These are phyloP conservation scores for Rhinichthys klamathensis DNA, from an alignment of 2,113 vertebrate genomes.

Conservation along the genomic window DNA sequence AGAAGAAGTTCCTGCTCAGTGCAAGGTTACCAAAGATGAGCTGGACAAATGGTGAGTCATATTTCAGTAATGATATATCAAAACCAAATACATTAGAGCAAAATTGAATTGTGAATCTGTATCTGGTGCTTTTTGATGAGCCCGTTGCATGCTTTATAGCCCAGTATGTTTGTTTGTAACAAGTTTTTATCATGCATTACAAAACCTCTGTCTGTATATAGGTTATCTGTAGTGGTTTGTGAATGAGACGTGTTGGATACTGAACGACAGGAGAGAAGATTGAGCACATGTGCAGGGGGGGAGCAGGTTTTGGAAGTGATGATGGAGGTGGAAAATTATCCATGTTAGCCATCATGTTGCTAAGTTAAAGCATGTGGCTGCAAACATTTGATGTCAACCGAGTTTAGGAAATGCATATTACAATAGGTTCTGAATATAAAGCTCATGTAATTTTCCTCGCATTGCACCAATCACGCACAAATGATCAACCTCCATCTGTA, in stretches of 20 bases:
- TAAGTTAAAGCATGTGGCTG: slow-evolving; percentile 23
- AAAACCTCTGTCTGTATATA: background rate
- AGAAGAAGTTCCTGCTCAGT: slow-evolving; percentile 52
- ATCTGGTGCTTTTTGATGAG: background rate
- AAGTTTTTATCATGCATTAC: background rate
- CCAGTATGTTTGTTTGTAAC: background rate
- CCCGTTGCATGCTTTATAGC: background rate
- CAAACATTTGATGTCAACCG: background rate
- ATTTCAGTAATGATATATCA: background rate
- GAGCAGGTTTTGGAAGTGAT: slow-evolving; percentile 29
- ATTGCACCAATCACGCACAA: background rate
- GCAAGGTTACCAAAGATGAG: slow-evolving; percentile 49
- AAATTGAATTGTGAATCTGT: background rate
- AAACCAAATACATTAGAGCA: background rate
- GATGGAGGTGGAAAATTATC: slow-evolving; percentile 40
- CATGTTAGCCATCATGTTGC: slow-evolving; percentile 29
- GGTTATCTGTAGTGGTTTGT: background rate
- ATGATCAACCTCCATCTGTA: background rate
- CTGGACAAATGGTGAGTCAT: slow-evolving; percentile 57
- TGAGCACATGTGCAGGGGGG: slow-evolving; percentile 23
- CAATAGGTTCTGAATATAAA: background rate
- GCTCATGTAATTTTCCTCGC: background rate
- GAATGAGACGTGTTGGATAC: background rate
- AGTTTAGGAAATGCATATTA: background rate
- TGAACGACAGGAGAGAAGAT: background rate